Percentiles rank a stretch among this genome's conserved stretches.
phyloP scores from a whole-genome alignment of 2,888 invertebrate genomes.

The Chaitophorus viminalis region DNA sequence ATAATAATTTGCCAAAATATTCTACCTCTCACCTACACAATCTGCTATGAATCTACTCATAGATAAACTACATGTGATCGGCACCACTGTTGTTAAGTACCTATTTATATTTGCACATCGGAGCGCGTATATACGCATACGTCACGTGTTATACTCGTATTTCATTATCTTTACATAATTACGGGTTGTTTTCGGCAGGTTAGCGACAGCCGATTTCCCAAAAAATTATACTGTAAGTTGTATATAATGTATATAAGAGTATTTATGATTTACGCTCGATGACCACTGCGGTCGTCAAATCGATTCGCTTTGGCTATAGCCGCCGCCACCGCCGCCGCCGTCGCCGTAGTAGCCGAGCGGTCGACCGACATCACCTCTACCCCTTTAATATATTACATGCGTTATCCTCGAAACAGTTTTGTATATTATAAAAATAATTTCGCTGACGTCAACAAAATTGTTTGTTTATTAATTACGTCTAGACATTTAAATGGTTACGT shows the following conservation, averaged over 20 bases:
- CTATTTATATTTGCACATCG: too few species aligned
- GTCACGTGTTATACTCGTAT: too few species aligned
- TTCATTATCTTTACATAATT: neutral
- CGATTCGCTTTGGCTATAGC: constrained; percentile 20
- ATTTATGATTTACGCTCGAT: neutral
- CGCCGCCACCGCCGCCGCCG: constrained; percentile 3
- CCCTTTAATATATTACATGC: neutral
- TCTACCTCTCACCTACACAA: too few species aligned
- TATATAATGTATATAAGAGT: too few species aligned
- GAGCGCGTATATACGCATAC: too few species aligned
- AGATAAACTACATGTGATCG: too few species aligned
- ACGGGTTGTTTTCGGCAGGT: neutral
- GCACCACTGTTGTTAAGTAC: too few species aligned
- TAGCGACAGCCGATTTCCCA: constrained; percentile 1
- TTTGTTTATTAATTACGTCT: constrained; percentile 36
- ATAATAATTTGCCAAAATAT: too few species aligned
- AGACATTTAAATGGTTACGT: neutral
- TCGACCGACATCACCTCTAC: neutral
- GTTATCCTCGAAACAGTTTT: neutral
- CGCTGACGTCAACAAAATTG: neutral
- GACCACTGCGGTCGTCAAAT: constrained; percentile 21
- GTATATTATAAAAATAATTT: constrained; percentile 34
- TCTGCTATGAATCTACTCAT: too few species aligned
- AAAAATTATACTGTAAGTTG: neutral
- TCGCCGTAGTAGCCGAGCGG: neutral